phyloP scores from a whole-genome alignment of 1,140 invertebrate genomes.

The Contarinia nasturtii region DNA sequence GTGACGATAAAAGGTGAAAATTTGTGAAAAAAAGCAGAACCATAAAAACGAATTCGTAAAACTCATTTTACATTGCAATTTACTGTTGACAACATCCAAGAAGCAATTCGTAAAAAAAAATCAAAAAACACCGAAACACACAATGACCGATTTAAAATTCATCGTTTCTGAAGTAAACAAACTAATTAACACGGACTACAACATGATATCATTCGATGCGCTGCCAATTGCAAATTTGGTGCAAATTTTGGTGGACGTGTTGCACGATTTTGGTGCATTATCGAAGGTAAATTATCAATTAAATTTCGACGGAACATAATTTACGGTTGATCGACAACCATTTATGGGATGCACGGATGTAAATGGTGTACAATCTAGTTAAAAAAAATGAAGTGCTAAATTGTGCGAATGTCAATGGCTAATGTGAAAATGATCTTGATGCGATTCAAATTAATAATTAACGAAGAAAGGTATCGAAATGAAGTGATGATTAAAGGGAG shows the following conservation, averaged over 20 bases:
- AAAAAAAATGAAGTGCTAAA: not conserved
- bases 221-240: slow-evolving; percentile 50
- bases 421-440: too few species aligned
- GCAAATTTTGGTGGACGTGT: slow-evolving; percentile 37
- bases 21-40: too few species aligned
- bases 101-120: not conserved
- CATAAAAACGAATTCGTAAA: too few species aligned
- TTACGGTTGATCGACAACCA: not conserved
- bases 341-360: not conserved
- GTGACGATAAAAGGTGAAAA: too few species aligned
- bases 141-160: slow-evolving; percentile 60
- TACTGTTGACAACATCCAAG: too few species aligned
- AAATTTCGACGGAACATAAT: not conserved
- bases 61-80: too few species aligned
- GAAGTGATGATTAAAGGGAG: too few species aligned
- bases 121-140: slow-evolving; percentile 12
- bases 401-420: not conserved
- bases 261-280: slow-evolving; percentile 25
- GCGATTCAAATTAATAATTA: too few species aligned
- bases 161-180: slow-evolving; percentile 61
- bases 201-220: slow-evolving; percentile 72
- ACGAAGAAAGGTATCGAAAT: too few species aligned
- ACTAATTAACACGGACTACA: slow-evolving; percentile 53
- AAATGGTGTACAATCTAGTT: not conserved
- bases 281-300: slow-evolving; percentile 20